Evolutionary conservation across 2,797 vertebrate species (phyloP).

Genomic region (Sebastes taczanowskii): DNA sequence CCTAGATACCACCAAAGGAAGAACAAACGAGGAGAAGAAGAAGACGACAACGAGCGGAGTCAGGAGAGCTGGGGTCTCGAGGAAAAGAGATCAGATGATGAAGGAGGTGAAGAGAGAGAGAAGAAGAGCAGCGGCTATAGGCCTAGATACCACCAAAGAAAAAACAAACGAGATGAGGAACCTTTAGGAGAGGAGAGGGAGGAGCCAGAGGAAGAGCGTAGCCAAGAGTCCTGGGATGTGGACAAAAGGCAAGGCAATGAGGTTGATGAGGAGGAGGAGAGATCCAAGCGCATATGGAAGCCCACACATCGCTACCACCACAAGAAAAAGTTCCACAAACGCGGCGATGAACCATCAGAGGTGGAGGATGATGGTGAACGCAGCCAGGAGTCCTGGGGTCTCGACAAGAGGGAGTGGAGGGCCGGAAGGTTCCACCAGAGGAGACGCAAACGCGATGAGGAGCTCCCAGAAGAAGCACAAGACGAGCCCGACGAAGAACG

Average conservation of each 20-base stretch:
- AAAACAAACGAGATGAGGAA: conserved; percentile 73
- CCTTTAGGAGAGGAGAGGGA: conserved; percentile 61
- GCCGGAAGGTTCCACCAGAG: conserved; percentile 69
- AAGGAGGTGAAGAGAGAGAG: too few relatives aligned
- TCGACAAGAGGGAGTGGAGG: conserved; percentile 69
- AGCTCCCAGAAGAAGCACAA: conserved; percentile 48
- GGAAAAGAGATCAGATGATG: rapidly evolving
- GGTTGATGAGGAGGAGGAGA: conserved; percentile 52
- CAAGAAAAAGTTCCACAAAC: conserved; percentile 70
- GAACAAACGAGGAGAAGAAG: conserved; percentile 57
- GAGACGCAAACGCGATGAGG: conserved; percentile 71
- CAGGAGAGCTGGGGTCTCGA: too few relatives aligned
- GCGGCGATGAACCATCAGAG: conserved; percentile 54
- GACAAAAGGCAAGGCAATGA: conserved; percentile 45
- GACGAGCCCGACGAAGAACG: conserved; percentile 47
- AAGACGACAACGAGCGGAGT: too few relatives aligned
- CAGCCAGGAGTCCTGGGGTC: conserved; percentile 65
- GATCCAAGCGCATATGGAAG: conserved; percentile 69
- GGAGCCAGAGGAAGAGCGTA: conserved; percentile 69
- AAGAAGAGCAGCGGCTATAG: conserved; percentile 39
- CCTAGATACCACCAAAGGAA: conserved; percentile 61
- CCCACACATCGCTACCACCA: conserved; percentile 74
- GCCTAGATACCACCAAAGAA: conserved; percentile 66
- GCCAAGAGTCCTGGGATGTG: conserved; percentile 74
- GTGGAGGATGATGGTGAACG: conserved; percentile 35